phyloP scores from a whole-genome alignment of 2,797 vertebrate species.

The Mormyrops attenuatus region DNA sequence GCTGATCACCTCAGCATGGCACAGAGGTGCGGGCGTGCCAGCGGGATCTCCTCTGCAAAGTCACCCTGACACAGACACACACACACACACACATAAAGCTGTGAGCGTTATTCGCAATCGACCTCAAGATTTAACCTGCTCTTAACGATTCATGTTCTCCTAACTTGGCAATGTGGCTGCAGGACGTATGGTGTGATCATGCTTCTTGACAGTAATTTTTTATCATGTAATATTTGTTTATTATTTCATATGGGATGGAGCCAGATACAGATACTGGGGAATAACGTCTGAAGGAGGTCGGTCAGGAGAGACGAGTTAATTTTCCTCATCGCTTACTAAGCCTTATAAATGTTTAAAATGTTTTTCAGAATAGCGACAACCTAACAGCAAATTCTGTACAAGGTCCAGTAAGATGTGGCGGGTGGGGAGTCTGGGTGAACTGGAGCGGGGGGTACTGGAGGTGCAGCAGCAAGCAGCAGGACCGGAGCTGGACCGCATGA shows the following conservation, averaged over 20 bases:
- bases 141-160: neutral
- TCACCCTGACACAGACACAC: neutral
- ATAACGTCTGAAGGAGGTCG: neutral
- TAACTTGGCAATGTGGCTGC: neutral
- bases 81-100: neutral
- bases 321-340: neutral
- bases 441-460: neutral
- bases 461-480: neutral
- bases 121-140: neutral
- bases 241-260: neutral
- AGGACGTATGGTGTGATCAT: neutral
- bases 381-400: neutral
- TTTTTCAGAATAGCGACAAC: neutral
- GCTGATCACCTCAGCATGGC: neutral
- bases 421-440: neutral
- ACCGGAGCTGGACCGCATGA: neutral
- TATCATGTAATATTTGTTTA: conserved; percentile 4
- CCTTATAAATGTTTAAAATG: neutral
- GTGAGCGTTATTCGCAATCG: neutral
- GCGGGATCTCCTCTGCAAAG: neutral
- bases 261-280: neutral
- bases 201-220: neutral
- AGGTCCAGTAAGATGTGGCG: neutral
- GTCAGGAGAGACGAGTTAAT: neutral
- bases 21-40: neutral